Percentiles rank a stretch among this genome's conserved stretches.
These are phyloP conservation scores for Tyto alba DNA, from an alignment of 2,113 vertebrate species.

Conservation along the genomic window DNA sequence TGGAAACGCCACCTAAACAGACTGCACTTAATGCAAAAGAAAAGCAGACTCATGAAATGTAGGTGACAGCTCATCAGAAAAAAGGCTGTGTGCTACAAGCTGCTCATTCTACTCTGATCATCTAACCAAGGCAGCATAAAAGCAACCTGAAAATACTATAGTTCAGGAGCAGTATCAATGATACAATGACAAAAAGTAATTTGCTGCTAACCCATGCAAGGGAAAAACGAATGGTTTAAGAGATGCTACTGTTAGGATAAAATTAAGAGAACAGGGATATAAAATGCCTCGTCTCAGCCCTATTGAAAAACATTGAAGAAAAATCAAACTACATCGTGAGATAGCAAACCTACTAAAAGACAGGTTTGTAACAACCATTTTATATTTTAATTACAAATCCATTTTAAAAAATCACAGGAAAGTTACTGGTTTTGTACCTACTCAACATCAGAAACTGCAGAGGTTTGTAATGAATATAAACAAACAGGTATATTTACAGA, in stretches of 20 bases:
- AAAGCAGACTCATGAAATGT: neutral
- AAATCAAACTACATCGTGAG: neutral
- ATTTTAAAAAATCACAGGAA: neutral
- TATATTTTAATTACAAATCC: slow-evolving; percentile 35
- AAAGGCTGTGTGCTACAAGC: neutral
- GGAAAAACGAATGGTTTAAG: neutral
- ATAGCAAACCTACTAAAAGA: slow-evolving; percentile 4
- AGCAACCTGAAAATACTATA: neutral
- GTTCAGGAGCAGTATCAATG: neutral
- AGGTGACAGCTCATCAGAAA: neutral
- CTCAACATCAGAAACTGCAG: neutral
- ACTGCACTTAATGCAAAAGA: neutral
- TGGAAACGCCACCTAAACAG: neutral
- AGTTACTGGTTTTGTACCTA: neutral
- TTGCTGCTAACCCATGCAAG: neutral
- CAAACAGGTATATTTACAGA: slow-evolving; percentile 68
- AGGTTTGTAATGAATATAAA: slow-evolving; percentile 39
- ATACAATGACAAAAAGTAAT: neutral
- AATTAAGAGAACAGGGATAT: neutral
- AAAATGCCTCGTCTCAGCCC: neutral
- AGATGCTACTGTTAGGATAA: neutral
- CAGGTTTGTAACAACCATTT: neutral
- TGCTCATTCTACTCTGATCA: neutral
- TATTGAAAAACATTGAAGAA: neutral
- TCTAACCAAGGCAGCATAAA: neutral